Evolutionary conservation across 53 echinoderm and acorn worm species (phyloP), one percentile per base, ranked within the genome.

Genomic region (Holothuria scabra): DNA sequence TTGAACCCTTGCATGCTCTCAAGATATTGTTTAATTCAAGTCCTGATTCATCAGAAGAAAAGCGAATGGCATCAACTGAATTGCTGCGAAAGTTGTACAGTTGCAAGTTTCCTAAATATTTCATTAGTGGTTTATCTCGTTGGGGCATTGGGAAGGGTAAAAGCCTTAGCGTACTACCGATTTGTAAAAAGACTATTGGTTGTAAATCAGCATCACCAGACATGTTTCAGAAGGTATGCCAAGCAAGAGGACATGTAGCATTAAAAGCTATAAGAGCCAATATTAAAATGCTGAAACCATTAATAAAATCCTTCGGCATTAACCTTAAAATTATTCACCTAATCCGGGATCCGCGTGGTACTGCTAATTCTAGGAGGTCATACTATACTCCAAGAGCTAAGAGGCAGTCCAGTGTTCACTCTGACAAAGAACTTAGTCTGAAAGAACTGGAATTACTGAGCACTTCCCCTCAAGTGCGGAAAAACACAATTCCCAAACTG

Each of bases 301-400:
- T 96, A n/a, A 70, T 96, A 4, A 83, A 82, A 59, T 61, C 79
- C 0, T 67, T 90, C 26, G 80, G 86, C 13, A 70, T 88, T 44
- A 90, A 96, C 62, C 87, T 96, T 7, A 96, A 96, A 71, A 86
- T 96, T 18, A 91, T 96, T 26, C 96, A 96, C 86, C 84, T 96
- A 9, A 83, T 96, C 13, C 78, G 96, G 12, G 96, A 96, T 74
- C 96, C 96, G 6, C 74, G 96, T 25, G 96, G 93, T 12, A 93
- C 93, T 2, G 91, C 96, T 18, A 96, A 91, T 84, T 96, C 96
- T 3, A 80, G 96, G 23, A 90, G 83, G 34, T 65, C 76, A 2
- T 96, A 87, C 33, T 96, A 96, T 80, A 28, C 60, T 10, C 32
- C 68, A 0, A 80, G 68, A 22, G n/a, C 0, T 8, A 29, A n/a